Evolutionary conservation across 2,888 invertebrate species (phyloP), one percentile per base, ranked within the genome.

Genomic region (Eurytoma californica): DNA sequence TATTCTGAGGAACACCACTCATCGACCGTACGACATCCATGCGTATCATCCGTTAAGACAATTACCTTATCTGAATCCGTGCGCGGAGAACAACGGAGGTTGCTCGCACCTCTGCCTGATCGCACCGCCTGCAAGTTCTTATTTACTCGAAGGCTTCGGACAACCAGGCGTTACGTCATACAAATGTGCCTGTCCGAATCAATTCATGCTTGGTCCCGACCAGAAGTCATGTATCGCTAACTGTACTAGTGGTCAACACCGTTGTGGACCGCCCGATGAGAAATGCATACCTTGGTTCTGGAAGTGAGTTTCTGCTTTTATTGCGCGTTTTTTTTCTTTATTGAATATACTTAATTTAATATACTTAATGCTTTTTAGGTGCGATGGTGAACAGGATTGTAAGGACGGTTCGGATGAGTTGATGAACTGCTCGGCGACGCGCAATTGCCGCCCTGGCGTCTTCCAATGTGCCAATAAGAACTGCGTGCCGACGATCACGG

Each of bases 71-170:
- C 91, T 92, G 0, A 98, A 98, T 91, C 98, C 99, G 0, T 99
- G 99, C 87, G 96, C 95, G 0, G 92, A 92, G 0, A 95, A 97
- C 88, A 99, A 99, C 88, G 98, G 98, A 28, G 97, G 97, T 3
- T 99, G 99, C 88, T 97, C 97, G 0, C 98, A 99, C 91, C 92
- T 99, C 7, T 99, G 99, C 88, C 91, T 99, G 39, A 94, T 99
- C 61, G 94, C 97, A 0, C 97, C 98, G 18, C 95, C 95, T 0
- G 94, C 93, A 57, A 95, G 95, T 2, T 94, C 94, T 70, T 95
- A 95, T 87, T 88, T 95, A 12, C 94, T 95, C 66, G 95, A 95
- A 83, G 95, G 95, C 1, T 96, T 95, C 85, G 95, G 94, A 20
- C 95, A 95, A 88, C 96, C 96, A 85, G 95, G 95, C 0, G 94